Percentiles rank a stretch among this genome's conserved stretches.
phyloP scores from a whole-genome alignment of 2,888 invertebrate genomes.

The Melangyna quadrimaculata region DNA sequence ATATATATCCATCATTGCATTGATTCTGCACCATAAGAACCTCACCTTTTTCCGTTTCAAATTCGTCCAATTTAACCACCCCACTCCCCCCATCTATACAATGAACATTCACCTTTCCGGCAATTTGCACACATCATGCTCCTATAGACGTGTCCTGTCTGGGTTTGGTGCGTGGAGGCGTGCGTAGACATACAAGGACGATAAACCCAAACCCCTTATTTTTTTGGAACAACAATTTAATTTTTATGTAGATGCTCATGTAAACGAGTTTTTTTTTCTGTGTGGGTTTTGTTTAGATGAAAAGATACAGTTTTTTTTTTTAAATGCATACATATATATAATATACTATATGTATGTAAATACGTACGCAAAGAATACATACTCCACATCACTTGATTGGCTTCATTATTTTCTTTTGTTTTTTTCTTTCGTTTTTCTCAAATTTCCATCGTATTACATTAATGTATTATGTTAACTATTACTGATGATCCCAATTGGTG shows the following conservation, averaged over 20 bases:
- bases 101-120: conserved; percentile 30
- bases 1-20: conserved; percentile 13
- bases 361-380: not conserved
- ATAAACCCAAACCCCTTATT: not conserved
- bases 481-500: no score
- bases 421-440: not conserved
- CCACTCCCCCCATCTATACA: conserved; percentile 33
- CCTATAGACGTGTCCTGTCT: not conserved
- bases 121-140: conserved; percentile 20
- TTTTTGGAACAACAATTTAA: conserved; percentile 31
- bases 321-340: not conserved
- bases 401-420: not conserved
- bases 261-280: conserved; percentile 21
- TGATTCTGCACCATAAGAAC: conserved; percentile 14
- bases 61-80: conserved; percentile 24
- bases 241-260: conserved; percentile 4
- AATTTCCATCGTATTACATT: no score
- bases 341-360: not conserved
- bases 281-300: conserved; percentile 5
- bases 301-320: conserved; percentile 10
- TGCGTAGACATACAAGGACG: not conserved
- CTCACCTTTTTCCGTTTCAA: conserved; percentile 10
- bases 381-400: not conserved
- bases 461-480: no score
- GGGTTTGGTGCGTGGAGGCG: not conserved